Evolutionary conservation across 2,888 invertebrate species (phyloP).

Genomic region (Acleris emargana): DNA sequence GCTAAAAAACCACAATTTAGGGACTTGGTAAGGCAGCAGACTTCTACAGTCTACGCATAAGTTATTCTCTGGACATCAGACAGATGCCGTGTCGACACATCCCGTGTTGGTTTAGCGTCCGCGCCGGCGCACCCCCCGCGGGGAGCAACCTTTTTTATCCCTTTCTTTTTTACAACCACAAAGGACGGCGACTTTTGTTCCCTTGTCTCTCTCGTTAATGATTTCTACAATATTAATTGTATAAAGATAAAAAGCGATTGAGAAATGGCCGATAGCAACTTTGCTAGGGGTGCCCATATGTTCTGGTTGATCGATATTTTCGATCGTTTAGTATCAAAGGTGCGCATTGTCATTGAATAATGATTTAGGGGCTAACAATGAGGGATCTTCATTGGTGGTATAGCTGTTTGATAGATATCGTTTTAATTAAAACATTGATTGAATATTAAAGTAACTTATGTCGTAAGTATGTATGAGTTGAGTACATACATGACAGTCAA

Average conservation of each 20-base stretch:
- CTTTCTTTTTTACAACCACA: slow-evolving; percentile 62
- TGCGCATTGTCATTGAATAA: slow-evolving; percentile 36
- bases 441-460: neutral
- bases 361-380: slow-evolving; percentile 35
- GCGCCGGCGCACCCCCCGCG: slow-evolving; percentile 46
- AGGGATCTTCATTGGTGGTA: slow-evolving; percentile 26
- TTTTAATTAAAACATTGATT: slow-evolving; percentile 23
- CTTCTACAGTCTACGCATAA: neutral
- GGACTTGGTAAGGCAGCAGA: neutral
- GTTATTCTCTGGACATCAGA: slow-evolving; percentile 47
- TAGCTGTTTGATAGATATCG: slow-evolving; percentile 19
- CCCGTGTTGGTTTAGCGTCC: slow-evolving; percentile 74
- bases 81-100: slow-evolving; percentile 67
- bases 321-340: slow-evolving; percentile 35
- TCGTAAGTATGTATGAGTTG: too few species aligned
- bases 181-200: slow-evolving; percentile 82
- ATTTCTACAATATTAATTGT: slow-evolving; percentile 83
- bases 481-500: neutral
- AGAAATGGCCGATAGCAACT: slow-evolving; percentile 70
- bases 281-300: slow-evolving; percentile 50
- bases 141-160: slow-evolving; percentile 57
- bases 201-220: slow-evolving; percentile 80
- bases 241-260: slow-evolving; percentile 73
- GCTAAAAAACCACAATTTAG: too few species aligned
- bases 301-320: slow-evolving; percentile 41